Evolutionary conservation across 2,888 invertebrate species (phyloP), one percentile per base, ranked within the genome.

Genomic region (Homarus gammarus): DNA sequence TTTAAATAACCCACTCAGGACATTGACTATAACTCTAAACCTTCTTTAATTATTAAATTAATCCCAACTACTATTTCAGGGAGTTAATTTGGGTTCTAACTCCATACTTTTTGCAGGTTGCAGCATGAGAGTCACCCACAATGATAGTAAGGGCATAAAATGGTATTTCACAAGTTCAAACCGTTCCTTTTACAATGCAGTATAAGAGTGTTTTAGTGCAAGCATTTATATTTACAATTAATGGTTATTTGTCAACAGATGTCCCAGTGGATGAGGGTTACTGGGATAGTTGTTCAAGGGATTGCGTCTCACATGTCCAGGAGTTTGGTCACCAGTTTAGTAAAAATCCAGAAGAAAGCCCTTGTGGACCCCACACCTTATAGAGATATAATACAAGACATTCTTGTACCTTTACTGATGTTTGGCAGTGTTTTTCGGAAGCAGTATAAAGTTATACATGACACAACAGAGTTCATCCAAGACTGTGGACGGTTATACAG

Each of bases 381-480:
- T 31, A 3, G 27, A 12, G 15, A 73, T 6, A 15, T 82, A 56
- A 68, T 82, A 27, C 61, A 51, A 27, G 82, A 87, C 31, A 68
- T 87, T 5, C n/a, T 83, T 44, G 82, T 75, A 18, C 73, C 77
- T 5, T 36, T 87, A 36, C 33, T 83, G 1, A 87, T 75, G 77
- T 87, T 87, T 83, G 87, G 87, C 18, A 40, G 27, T 49, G 87
- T 87, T 1, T 83, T 72, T 44, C 82, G 87, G 10, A 87, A 87
- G 75, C 87, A 87, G 68, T 49, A 75, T 27, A 70, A 81, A 27
- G 38, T 87, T 27, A 49, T 87, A 38, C 61, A 51, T 18, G 87
- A 87, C 44, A 83, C 87, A 10, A 64, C 75, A 18, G 36, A 22
- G 27, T 87, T 68, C 64, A 82, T 87, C 8, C 36, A 61, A 82